phyloP scores from a whole-genome alignment of 2,113 vertebrate genomes.

The Montifringilla adamsi region DNA sequence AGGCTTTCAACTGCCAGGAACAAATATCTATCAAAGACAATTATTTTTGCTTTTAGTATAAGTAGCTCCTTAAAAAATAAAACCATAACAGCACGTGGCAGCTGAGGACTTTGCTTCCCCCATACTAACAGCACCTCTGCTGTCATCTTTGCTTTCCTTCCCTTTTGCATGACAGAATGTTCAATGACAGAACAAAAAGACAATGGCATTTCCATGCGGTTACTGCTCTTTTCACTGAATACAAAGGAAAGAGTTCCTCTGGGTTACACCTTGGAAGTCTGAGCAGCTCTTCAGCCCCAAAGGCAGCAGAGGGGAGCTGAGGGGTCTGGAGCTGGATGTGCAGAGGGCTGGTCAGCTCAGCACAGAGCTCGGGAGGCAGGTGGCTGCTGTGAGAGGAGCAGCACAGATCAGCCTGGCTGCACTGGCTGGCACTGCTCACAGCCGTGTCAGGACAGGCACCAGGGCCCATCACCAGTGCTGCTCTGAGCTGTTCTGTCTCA shows the following conservation, averaged over 20 bases:
- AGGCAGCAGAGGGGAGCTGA: not conserved
- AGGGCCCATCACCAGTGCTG: not conserved
- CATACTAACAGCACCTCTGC: not conserved
- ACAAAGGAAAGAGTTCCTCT: not conserved
- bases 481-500: not conserved
- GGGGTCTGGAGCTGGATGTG: not conserved
- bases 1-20: not conserved
- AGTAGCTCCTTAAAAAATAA: not conserved
- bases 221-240: not conserved
- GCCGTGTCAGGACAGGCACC: not conserved
- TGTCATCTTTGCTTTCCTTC: not conserved
- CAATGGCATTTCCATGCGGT: not conserved
- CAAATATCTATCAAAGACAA: not conserved
- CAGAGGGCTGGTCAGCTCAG: not conserved
- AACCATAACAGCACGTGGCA: not conserved
- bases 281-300: not conserved
- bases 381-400: slow-evolving; percentile 11
- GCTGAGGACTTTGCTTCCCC: not conserved
- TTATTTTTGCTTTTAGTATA: slow-evolving; percentile 12
- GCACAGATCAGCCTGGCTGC: not conserved
- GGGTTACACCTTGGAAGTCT: not conserved
- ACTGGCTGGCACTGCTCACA: not conserved
- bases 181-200: not conserved
- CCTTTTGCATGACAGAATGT: not conserved
- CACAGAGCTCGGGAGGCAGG: not conserved